phyloP scores from a whole-genome alignment of 2,797 vertebrate genomes.

The Ataeniobius toweri region DNA sequence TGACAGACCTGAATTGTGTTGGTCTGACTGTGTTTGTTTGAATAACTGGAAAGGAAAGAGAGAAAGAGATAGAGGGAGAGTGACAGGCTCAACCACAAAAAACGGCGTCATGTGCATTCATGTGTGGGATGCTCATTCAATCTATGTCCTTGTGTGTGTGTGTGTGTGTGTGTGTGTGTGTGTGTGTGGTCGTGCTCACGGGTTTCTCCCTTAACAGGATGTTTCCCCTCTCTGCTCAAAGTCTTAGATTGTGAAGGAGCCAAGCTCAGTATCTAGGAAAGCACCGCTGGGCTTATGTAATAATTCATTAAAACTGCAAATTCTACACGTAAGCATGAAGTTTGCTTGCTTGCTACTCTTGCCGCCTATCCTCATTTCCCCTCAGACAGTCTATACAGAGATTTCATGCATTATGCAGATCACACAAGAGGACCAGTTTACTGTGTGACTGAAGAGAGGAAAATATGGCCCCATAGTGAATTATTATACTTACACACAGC shows the following conservation, averaged over 20 bases:
- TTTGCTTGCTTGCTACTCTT: constrained; percentile 50
- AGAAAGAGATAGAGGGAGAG: constrained; percentile 30
- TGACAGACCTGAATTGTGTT: constrained; percentile 51
- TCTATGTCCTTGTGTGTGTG: constrained; percentile 28
- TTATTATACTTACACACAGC: constrained; percentile 50
- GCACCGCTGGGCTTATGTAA: constrained; percentile 47
- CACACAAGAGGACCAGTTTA: constrained; percentile 51
- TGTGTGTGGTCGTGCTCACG: constrained; percentile 14
- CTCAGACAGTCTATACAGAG: constrained; percentile 55
- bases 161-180: constrained; percentile 27
- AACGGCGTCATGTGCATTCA: constrained; percentile 48
- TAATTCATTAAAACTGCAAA: constrained; percentile 56
- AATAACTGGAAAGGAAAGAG: constrained; percentile 12
- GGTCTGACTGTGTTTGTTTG: constrained; percentile 26
- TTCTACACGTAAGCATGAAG: constrained; percentile 50
- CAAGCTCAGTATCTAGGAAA: constrained; percentile 37
- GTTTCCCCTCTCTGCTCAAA: constrained; percentile 47
- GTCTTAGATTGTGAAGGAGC: constrained; percentile 39
- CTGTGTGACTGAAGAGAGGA: constrained; percentile 26
- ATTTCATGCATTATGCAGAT: constrained; percentile 67
- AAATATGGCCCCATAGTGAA: constrained; percentile 41
- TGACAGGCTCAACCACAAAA: constrained; percentile 36
- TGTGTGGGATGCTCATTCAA: constrained; percentile 46
- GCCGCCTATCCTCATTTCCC: constrained; percentile 35
- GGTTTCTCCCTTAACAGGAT: constrained; percentile 49